phyloP scores from a whole-genome alignment of 2,113 vertebrate species.

The Pongo abelii region DNA sequence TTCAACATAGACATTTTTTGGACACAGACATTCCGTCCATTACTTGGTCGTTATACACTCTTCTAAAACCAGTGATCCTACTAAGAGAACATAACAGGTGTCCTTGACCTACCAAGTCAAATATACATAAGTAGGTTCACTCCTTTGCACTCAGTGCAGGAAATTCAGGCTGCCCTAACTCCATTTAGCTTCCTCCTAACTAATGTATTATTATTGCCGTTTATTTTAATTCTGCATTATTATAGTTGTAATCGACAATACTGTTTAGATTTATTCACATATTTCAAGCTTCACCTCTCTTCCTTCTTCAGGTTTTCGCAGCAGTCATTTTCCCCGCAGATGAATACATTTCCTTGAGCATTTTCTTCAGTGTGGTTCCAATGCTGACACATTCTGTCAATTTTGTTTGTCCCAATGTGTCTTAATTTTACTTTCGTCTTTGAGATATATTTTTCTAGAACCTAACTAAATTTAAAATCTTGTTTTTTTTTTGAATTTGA shows the following conservation, averaged over 20 bases:
- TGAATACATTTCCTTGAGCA: too few species aligned
- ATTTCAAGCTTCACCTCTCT: too few species aligned
- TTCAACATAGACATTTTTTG: background rate
- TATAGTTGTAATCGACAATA: background rate
- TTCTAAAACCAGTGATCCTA: background rate
- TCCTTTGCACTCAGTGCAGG: background rate
- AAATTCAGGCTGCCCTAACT: background rate
- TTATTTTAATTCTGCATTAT: background rate
- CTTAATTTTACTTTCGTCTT: background rate
- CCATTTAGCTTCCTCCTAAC: background rate
- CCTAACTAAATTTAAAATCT: background rate
- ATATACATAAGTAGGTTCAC: background rate
- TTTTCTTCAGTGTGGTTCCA: background rate
- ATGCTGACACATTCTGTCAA: background rate
- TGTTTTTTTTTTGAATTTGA: background rate
- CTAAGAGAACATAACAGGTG: background rate
- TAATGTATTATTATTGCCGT: rapidly evolving
- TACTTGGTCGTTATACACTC: too few species aligned
- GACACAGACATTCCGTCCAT: background rate
- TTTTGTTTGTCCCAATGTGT: background rate
- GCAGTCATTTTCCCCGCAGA: background rate
- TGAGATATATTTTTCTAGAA: background rate
- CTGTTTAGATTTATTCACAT: background rate
- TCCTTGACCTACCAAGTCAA: background rate
- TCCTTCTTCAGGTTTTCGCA: background rate